phyloP scores from a whole-genome alignment of 2,113 vertebrate genomes.

The Gila orcuttii region DNA sequence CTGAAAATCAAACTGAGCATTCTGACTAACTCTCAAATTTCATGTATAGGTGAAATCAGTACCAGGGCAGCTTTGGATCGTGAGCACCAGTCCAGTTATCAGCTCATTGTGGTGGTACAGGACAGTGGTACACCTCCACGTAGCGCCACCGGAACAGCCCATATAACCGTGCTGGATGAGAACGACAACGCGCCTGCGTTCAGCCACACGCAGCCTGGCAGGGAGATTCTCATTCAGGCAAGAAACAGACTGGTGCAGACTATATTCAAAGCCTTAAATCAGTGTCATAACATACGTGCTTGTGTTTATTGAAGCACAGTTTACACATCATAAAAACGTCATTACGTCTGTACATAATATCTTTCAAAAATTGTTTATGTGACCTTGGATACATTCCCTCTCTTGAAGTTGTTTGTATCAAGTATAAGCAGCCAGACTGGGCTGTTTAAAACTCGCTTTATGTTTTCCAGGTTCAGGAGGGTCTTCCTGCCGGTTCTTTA shows the following conservation, averaged over 20 bases:
- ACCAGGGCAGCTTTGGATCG: slow-evolving; percentile 86
- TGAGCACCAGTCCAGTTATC: slow-evolving; percentile 92
- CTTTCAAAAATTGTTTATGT: slow-evolving; percentile 21
- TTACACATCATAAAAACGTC: slow-evolving; percentile 42
- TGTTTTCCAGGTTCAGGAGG: slow-evolving; percentile 84
- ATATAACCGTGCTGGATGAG: slow-evolving; percentile 90
- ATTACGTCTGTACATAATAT: slow-evolving; percentile 17
- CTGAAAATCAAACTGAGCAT: not conserved
- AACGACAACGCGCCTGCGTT: slow-evolving; percentile 91
- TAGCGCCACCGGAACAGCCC: slow-evolving; percentile 88
- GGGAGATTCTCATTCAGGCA: slow-evolving; percentile 85
- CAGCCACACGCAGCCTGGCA: slow-evolving; percentile 76
- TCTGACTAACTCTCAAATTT: not conserved
- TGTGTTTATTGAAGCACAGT: slow-evolving; percentile 32
- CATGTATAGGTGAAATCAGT: slow-evolving; percentile 86
- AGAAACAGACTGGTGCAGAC: slow-evolving; percentile 35
- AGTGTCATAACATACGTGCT: slow-evolving; percentile 17
- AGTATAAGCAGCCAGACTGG: slow-evolving; percentile 11
- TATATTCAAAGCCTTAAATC: not conserved
- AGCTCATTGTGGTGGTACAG: slow-evolving; percentile 90
- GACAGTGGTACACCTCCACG: slow-evolving; percentile 90
- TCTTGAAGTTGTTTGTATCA: slow-evolving; percentile 16
- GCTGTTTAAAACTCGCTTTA: slow-evolving; percentile 18
- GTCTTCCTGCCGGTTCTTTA: slow-evolving; percentile 83
- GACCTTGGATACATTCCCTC: slow-evolving; percentile 23